phyloP scores from a whole-genome alignment of 2,113 vertebrate genomes.

The Trogon melanurus region DNA sequence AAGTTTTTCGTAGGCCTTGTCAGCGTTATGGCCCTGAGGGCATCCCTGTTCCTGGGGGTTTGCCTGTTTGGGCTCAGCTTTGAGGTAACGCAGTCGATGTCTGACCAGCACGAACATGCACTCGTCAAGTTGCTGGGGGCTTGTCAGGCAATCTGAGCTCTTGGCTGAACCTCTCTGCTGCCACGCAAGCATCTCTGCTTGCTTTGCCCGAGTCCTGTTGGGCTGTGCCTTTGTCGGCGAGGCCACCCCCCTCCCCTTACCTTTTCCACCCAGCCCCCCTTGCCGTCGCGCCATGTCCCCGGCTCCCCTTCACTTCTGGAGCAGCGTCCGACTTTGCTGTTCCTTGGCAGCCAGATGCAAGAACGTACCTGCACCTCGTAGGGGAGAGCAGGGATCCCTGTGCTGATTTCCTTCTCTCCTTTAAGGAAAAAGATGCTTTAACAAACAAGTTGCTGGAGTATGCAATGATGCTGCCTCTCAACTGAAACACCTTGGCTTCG shows the following conservation, averaged over 20 bases:
- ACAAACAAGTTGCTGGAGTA: no score
- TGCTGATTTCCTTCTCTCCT: background rate
- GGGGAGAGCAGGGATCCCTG: background rate
- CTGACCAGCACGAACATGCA: background rate
- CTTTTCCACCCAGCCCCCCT: background rate
- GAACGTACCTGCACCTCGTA: rapidly evolving
- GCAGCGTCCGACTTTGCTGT: background rate
- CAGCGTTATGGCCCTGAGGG: background rate
- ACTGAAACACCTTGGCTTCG: background rate
- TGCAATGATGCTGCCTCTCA: background rate
- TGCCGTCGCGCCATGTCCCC: rapidly evolving
- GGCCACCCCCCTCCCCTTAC: background rate
- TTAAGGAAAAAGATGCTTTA: background rate
- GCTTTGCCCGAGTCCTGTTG: background rate
- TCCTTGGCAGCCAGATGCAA: background rate
- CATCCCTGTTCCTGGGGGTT: background rate
- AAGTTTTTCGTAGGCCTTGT: background rate
- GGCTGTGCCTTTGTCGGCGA: background rate
- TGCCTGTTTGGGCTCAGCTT: background rate
- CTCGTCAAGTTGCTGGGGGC: background rate
- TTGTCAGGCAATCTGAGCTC: background rate
- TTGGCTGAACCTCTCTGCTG: background rate
- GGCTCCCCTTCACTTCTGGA: background rate
- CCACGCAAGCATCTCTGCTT: background rate
- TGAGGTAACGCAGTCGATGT: rapidly evolving